Evolutionary conservation across 2,888 invertebrate genomes (phyloP).

Genomic region (Drosophila ezoana): DNA sequence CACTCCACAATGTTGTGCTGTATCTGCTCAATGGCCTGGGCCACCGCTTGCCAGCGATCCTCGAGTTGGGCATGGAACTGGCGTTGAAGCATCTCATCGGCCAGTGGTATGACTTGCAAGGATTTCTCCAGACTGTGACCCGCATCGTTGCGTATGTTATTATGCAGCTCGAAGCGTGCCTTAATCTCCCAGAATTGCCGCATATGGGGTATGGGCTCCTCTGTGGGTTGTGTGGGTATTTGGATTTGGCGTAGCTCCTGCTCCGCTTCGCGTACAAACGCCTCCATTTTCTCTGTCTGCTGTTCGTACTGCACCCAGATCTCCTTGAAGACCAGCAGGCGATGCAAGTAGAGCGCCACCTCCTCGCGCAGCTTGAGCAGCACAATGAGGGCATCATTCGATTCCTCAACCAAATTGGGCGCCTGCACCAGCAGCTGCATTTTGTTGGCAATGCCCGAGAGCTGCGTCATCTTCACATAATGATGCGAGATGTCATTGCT

Average conservation of each 20-base stretch:
- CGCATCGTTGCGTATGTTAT: constrained; percentile 90
- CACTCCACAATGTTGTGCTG: constrained; percentile 89
- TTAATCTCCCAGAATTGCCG: constrained; percentile 95
- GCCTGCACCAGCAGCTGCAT: constrained; percentile 91
- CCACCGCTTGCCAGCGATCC: constrained; percentile 90
- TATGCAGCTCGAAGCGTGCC: constrained; percentile 94
- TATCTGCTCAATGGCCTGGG: constrained; percentile 88
- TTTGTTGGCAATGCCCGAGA: constrained; percentile 90
- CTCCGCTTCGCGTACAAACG: constrained; percentile 91
- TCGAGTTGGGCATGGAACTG: constrained; percentile 92
- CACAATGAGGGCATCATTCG: constrained; percentile 90
- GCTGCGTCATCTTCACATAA: constrained; percentile 90
- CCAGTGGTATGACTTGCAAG: constrained; percentile 91
- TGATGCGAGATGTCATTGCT: constrained; percentile 92
- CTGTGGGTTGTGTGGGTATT: constrained; percentile 86
- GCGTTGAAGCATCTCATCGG: constrained; percentile 93
- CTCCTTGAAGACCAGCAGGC: constrained; percentile 91
- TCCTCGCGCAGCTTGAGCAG: constrained; percentile 91
- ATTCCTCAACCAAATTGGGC: constrained; percentile 90
- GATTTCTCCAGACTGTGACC: constrained; percentile 91
- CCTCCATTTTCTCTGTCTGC: constrained; percentile 90
- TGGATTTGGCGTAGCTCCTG: constrained; percentile 89
- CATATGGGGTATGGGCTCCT: constrained; percentile 89
- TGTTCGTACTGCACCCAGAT: constrained; percentile 91
- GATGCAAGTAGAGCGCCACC: constrained; percentile 90